Base-by-base conservation (phyloP, 2,113 vertebrate species). In the Ochotona princeps region DNA sequence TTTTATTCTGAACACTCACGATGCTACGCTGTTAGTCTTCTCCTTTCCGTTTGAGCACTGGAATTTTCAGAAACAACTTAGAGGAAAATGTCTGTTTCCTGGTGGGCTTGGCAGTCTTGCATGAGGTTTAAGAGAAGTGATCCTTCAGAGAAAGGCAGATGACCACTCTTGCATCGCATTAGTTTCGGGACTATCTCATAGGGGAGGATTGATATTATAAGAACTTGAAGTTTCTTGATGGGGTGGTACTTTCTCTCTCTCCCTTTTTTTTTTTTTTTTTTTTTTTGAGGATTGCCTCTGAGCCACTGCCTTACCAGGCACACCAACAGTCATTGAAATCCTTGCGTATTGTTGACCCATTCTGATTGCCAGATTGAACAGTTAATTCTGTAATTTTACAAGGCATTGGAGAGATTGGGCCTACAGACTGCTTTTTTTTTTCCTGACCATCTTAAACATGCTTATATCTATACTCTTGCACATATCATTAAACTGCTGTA, bases 31-130 rank as follows among this genome's bases (percentile, higher is more conserved):
- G 87, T 91, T 54, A 86, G 87, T 10, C 20, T 69, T 67, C 54
- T 76, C 32, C 38, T 65, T 76, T 91, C 15, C 15, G 2, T 72
- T 89, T 28, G 73, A 90, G 67, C 25, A 47, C 61, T 87, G 38
- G 12, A 80, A 32, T 11, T 63, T 87, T 96, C 81, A 90, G 38
- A 92, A 82, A n/a, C 54, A 49, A 38, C 69, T 87, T 67, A 51
- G 25, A 80, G 72, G 67, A 89, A 85, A 49, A 67, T 13, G 70
- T 89, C 9, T 83, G 0, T 35, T 91, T 83, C 61, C n/a, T 84
- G 35, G 25, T 8, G 23, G 61, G 54, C 89, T 81, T 72, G 25
- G 61, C 15, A 49, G 35, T 67, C 61, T 72, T 66, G 9, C 8
- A 8, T 67, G 25, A 61, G 5, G n/a, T 18, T 88, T 83, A 75